Base-by-base conservation (phyloP, 2,888 invertebrate genomes). In the Cecidostiba fungosa region DNA sequence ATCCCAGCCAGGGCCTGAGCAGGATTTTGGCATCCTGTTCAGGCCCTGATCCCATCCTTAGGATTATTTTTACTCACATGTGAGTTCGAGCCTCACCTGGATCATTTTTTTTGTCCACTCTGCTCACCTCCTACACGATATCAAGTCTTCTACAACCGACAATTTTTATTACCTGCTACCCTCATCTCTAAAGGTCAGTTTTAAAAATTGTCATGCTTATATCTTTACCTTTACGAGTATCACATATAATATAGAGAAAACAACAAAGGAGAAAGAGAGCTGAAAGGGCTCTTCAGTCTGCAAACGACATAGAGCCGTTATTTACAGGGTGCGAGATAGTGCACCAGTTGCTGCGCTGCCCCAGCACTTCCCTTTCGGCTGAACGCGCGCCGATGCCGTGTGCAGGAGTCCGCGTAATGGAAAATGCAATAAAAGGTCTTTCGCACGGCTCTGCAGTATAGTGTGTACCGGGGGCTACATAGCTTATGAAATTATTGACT, bases 31-130 rank as follows among this genome's bases (percentile, higher is more conserved):
- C n/a, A n/a, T n/a, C n/a, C n/a, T n/a, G n/a, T n/a, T n/a, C n/a
- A n/a, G n/a, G n/a, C n/a, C n/a, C n/a, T n/a, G n/a, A n/a, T n/a
- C n/a, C n/a, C n/a, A n/a, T n/a, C n/a, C n/a, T n/a, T n/a, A n/a
- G n/a, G n/a, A n/a, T n/a, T n/a, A n/a, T n/a, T 32, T n/a, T n/a
- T n/a, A n/a, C n/a, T n/a, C n/a, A n/a, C n/a, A n/a, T 32, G 98
- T 97, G 98, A 98, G 98, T 98, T 98, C 98, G 98, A 98, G 97
- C 98, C 98, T 98, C 98, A 98, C 98, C 98, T 97, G 97, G 98
- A 97, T 97, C 97, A 98, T 94, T 93, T 92, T 93, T 94, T 94
- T 95, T 47, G 32, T 32, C 32, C 32, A 32, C 2, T 3, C 32
- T 32, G 32, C 3, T 32, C 32, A 32, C 2, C 32, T 32, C 3